phyloP scores from a whole-genome alignment of 2,888 invertebrate species.

The Philopedon plagiatum region DNA sequence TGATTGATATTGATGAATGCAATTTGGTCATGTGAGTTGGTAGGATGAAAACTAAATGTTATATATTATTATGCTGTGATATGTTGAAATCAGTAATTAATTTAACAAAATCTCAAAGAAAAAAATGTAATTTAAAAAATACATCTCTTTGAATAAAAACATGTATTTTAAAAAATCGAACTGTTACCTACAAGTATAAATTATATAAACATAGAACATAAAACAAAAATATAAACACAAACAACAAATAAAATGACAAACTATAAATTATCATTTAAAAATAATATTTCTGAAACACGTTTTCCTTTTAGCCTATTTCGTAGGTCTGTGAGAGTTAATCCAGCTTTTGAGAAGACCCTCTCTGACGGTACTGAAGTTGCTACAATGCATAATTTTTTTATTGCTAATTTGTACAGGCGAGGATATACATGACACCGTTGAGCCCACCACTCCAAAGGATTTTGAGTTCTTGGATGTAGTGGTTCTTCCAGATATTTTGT shows the following conservation, averaged over 20 bases:
- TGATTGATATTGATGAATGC: too few relatives aligned
- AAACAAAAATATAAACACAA: neutral
- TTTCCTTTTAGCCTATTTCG: conserved; percentile 53
- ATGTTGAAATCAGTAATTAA: too few relatives aligned
- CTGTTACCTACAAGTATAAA: neutral
- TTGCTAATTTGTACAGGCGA: conserved; percentile 24
- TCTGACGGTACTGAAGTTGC: conserved; percentile 59
- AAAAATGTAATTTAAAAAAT: too few relatives aligned
- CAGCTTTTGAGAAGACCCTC: conserved; percentile 57
- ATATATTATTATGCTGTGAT: too few relatives aligned
- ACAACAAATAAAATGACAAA: neutral
- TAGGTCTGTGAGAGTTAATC: conserved; percentile 53
- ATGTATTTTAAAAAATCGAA: too few relatives aligned
- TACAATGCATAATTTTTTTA: conserved; percentile 50
- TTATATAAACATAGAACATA: neutral
- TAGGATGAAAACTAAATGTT: too few relatives aligned
- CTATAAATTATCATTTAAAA: conserved; percentile 32
- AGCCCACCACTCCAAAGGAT: conserved; percentile 45
- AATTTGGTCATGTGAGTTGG: too few relatives aligned
- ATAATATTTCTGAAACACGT: conserved; percentile 47
- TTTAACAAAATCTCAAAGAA: too few relatives aligned
- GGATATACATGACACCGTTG: conserved; percentile 15
- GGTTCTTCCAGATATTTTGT: conserved; percentile 38
- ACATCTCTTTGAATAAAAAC: too few relatives aligned
- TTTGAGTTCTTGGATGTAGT: conserved; percentile 12